phyloP scores from a whole-genome alignment of 2,113 vertebrate species.

The Carassius carassius region DNA sequence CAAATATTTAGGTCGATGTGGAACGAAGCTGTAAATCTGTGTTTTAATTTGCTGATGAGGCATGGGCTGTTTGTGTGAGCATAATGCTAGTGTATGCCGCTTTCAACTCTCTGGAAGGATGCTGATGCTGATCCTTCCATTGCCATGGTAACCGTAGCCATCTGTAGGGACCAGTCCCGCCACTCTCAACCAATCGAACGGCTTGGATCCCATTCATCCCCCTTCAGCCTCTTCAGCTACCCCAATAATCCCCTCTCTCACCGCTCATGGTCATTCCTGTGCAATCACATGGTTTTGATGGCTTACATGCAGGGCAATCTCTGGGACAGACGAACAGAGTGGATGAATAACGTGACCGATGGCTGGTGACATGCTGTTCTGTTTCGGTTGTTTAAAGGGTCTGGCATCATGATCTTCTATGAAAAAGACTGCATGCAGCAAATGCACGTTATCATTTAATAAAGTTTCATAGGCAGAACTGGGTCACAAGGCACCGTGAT shows the following conservation, averaged over 20 bases:
- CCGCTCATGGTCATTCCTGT: conserved; percentile 46
- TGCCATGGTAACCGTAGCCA: conserved; percentile 68
- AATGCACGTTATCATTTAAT: conserved; percentile 36
- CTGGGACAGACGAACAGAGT: conserved; percentile 17
- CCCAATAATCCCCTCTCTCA: conserved; percentile 63
- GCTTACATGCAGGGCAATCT: conserved; percentile 58
- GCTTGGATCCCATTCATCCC: conserved; percentile 44
- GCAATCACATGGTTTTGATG: conserved; percentile 46
- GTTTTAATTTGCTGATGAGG: conserved; percentile 30
- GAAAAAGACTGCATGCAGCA: conserved; percentile 23
- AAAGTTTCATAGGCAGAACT: conserved; percentile 55
- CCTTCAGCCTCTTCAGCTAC: conserved; percentile 31
- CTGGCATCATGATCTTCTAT: conserved; percentile 2
- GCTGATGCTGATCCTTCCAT: conserved; percentile 65
- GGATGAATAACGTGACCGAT: neutral
- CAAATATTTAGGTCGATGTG: conserved; percentile 4
- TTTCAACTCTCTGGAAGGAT: conserved; percentile 40
- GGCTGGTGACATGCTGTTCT: neutral
- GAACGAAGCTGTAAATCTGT: neutral
- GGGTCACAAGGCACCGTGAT: conserved; percentile 61
- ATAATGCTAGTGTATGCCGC: neutral
- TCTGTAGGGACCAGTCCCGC: conserved; percentile 72
- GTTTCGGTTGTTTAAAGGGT: neutral
- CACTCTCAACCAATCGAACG: conserved; percentile 62
- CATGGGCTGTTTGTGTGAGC: neutral